Evolutionary conservation across 2,797 vertebrate species (phyloP).

Genomic region (Helostoma temminkii): DNA sequence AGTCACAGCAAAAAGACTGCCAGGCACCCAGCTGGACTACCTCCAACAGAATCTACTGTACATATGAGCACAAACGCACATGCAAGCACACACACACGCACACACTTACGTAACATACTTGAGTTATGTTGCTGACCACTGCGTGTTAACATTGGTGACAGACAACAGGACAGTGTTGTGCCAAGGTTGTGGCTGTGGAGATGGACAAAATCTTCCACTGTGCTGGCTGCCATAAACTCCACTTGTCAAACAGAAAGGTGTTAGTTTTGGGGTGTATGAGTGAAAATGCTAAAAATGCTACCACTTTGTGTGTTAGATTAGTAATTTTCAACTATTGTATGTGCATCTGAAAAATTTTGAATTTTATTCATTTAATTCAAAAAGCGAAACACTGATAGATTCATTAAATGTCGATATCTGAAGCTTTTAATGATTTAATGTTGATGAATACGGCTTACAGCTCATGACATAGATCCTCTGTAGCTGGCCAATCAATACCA

Average conservation of each 20-base stretch:
- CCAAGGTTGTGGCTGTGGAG: constrained; percentile 26
- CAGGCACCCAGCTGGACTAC: constrained; percentile 52
- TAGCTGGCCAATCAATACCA: too few species aligned
- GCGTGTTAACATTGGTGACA: constrained; percentile 20
- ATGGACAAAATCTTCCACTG: constrained; percentile 16
- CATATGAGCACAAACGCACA: constrained; percentile 8
- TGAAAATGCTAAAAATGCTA: not conserved
- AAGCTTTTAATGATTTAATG: too few species aligned
- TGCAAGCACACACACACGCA: not conserved
- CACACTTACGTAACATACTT: constrained; percentile 34
- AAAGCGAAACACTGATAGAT: too few species aligned
- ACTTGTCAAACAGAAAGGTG: constrained; percentile 2
- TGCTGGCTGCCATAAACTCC: constrained; percentile 12
- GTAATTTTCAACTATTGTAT: too few species aligned
- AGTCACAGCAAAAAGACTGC: constrained; percentile 52
- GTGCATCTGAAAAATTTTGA: too few species aligned
- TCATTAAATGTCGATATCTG: too few species aligned
- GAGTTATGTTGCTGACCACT: constrained; percentile 35
- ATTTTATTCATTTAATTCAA: too few species aligned
- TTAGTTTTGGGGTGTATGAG: not conserved
- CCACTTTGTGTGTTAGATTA: too few species aligned
- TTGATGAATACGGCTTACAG: too few species aligned
- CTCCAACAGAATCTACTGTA: constrained; percentile 41
- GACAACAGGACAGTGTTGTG: constrained; percentile 12
- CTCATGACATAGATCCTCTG: too few species aligned